These are phyloP conservation scores for Deroptyus accipitrinus DNA, from an alignment of 2,113 vertebrate species.

Conservation along the genomic window DNA sequence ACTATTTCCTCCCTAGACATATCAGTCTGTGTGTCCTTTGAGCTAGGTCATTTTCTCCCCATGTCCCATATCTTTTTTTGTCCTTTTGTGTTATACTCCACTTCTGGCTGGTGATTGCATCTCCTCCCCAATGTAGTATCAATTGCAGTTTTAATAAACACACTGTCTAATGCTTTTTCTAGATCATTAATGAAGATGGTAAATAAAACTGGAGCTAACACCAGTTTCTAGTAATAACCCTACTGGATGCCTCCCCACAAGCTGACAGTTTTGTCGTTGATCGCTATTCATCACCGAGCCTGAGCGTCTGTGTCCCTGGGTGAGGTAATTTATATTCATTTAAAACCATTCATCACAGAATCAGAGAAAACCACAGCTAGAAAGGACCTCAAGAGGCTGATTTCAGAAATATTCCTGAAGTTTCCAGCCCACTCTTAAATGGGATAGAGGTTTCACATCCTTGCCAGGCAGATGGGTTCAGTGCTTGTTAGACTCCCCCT, in stretches of 20 bases:
- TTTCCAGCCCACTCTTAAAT: not conserved
- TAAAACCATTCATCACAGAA: slow-evolving; percentile 49
- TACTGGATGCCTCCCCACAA: slow-evolving; percentile 41
- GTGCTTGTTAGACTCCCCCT: not conserved
- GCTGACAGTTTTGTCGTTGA: slow-evolving; percentile 56
- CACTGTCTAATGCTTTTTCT: slow-evolving; percentile 31
- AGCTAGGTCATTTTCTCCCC: slow-evolving; percentile 1
- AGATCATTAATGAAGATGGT: slow-evolving; percentile 56
- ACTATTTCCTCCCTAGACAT: not conserved
- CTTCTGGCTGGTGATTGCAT: slow-evolving; percentile 1
- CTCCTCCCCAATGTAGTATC: slow-evolving; percentile 8
- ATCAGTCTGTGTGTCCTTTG: not conserved
- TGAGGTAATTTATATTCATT: slow-evolving; percentile 65
- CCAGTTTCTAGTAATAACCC: slow-evolving; percentile 52
- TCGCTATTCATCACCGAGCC: slow-evolving; percentile 54
- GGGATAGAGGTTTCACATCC: not conserved
- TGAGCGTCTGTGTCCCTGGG: not conserved
- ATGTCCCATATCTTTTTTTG: not conserved
- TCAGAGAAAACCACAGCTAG: slow-evolving; percentile 22
- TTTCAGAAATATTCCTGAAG: slow-evolving; percentile 35
- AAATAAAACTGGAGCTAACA: slow-evolving; percentile 56
- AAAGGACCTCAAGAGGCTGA: slow-evolving; percentile 22
- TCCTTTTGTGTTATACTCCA: slow-evolving; percentile 18
- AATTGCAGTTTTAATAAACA: slow-evolving; percentile 53
- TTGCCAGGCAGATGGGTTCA: not conserved